These are phyloP conservation scores for Poecilia picta DNA, from an alignment of 2,797 vertebrate genomes.

Conservation along the genomic window DNA sequence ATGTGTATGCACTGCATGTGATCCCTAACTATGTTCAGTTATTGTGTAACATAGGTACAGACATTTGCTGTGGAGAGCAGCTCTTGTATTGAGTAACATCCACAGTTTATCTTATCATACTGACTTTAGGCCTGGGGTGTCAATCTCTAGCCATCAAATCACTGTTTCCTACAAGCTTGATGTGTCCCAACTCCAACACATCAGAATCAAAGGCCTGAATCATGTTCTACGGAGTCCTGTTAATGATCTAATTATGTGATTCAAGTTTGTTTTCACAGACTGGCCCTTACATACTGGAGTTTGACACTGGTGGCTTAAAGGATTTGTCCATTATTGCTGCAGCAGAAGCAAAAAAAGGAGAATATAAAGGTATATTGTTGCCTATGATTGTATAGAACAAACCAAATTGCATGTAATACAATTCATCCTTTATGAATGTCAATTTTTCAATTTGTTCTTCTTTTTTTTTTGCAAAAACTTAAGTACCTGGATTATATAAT, in stretches of 20 bases:
- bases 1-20: not conserved
- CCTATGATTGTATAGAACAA: not conserved
- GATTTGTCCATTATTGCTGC: not conserved
- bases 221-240: no score
- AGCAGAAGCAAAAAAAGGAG: not conserved
- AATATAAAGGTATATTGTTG: not conserved
- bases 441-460: not conserved
- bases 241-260: not conserved
- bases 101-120: conserved; percentile 18
- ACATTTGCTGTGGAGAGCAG: conserved; percentile 18
- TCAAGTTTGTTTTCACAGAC: not conserved
- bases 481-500: not conserved
- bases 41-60: conserved; percentile 21
- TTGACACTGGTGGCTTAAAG: not conserved
- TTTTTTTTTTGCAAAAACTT: not conserved
- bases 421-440: not conserved
- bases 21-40: conserved; percentile 12
- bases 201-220: not conserved
- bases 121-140: conserved; percentile 24
- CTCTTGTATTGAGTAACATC: conserved; percentile 34
- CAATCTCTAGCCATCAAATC: not conserved
- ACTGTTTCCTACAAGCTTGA: not conserved
- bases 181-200: not conserved
- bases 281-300: not conserved
- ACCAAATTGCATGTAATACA: not conserved